phyloP scores from a whole-genome alignment of 2,888 invertebrate species.

The Agrochola lota region DNA sequence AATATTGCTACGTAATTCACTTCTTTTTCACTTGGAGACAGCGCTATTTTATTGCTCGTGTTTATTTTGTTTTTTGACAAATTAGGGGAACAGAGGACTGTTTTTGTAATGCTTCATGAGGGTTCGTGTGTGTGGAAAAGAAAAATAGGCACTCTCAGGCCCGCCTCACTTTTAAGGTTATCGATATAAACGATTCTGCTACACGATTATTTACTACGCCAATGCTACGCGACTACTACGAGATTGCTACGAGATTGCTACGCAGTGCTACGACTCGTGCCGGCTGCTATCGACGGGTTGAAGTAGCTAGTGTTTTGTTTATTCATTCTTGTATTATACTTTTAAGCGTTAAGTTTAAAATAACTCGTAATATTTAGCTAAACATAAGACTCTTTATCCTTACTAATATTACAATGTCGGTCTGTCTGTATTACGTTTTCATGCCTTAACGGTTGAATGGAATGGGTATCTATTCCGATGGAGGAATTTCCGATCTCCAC shows the following conservation, averaged over 20 bases:
- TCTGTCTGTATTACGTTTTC: not conserved
- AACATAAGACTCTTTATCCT: not conserved
- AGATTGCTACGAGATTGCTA: not conserved
- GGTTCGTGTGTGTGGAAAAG: not conserved
- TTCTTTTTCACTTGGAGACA: conserved; percentile 18
- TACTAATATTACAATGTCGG: not conserved
- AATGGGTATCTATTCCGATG: not conserved
- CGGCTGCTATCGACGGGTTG: too few relatives aligned
- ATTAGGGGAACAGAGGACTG: too few relatives aligned
- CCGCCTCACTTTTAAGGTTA: not conserved
- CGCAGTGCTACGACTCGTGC: not conserved
- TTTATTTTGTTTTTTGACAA: conserved; percentile 11
- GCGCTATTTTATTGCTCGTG: not conserved
- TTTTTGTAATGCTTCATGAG: not conserved
- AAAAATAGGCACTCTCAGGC: not conserved
- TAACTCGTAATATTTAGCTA: not conserved
- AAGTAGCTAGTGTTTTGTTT: not conserved
- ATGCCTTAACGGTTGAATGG: too few relatives aligned
- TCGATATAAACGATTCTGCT: not conserved
- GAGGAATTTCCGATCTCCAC: not conserved
- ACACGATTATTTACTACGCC: not conserved
- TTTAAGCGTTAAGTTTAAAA: too few relatives aligned
- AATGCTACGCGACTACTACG: not conserved
- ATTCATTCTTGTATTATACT: not conserved
- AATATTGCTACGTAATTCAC: conserved; percentile 42